Evolutionary conservation across 64 coral and sea anemone species (phyloP).

Genomic region (Dendrophyllia cribrosa): DNA sequence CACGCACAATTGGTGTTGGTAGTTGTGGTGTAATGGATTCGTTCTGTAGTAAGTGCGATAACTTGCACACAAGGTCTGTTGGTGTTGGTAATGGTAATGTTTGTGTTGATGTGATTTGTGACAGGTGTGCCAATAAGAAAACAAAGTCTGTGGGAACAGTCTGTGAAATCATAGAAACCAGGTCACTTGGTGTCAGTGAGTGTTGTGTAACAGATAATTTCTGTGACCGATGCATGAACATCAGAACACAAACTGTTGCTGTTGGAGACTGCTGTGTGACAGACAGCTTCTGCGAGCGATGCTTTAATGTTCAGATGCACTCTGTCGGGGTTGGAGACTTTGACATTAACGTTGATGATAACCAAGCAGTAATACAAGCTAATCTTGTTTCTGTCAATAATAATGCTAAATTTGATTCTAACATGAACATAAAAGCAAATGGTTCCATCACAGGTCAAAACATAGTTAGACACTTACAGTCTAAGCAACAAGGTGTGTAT

Average conservation of each 20-base stretch:
- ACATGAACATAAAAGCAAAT: constrained; percentile 40
- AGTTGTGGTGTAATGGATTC: constrained; percentile 64
- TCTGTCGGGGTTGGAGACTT: constrained; percentile 82
- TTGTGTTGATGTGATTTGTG: constrained; percentile 52
- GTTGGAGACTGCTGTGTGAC: constrained; percentile 92
- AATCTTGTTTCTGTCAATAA: constrained; percentile 16
- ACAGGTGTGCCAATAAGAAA: constrained; percentile 54
- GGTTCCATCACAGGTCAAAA: constrained; percentile 21
- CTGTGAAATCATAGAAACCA: constrained; percentile 33
- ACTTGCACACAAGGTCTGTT: constrained; percentile 57
- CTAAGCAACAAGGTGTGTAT: constrained; percentile 28
- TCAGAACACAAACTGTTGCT: constrained; percentile 80
- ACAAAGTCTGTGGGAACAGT: constrained; percentile 76
- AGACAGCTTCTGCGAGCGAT: constrained; percentile 88
- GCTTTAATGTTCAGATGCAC: constrained; percentile 87
- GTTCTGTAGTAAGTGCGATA: constrained; percentile 64
- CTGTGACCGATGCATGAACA: constrained; percentile 88
- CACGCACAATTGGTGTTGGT: constrained; percentile 58
- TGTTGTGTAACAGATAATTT: constrained; percentile 91
- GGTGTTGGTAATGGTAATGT: constrained; percentile 51
- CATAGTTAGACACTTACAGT: constrained; percentile 6
- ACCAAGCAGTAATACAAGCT: constrained; percentile 3
- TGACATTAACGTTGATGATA: constrained; percentile 63
- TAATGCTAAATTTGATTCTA: constrained; percentile 24
- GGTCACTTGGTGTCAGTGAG: constrained; percentile 83